A percentile compares a stretch with the other conserved stretches of the same genome.
phyloP scores from a whole-genome alignment of 1,140 invertebrate genomes.

The Temnothorax longispinosus region DNA sequence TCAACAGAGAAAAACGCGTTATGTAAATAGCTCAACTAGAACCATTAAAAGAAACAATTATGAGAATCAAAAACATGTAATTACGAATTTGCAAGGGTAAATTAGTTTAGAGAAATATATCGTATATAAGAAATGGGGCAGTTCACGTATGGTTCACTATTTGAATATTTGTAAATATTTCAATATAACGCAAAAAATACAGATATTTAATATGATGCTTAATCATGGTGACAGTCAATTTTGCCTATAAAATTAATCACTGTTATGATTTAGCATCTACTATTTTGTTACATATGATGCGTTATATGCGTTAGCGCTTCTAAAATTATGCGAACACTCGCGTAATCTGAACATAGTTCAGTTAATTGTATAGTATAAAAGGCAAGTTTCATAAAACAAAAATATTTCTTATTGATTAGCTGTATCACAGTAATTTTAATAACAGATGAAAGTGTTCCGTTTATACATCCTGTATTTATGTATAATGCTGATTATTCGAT shows the following conservation, averaged over 20 bases:
- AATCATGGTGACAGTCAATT: slow-evolving; percentile 29
- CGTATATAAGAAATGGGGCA: neutral
- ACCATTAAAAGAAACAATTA: neutral
- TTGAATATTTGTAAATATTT: slow-evolving; percentile 39
- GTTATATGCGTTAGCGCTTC: slow-evolving; percentile 9
- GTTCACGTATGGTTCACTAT: neutral
- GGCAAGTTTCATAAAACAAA: slow-evolving; percentile 36
- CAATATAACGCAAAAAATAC: neutral
- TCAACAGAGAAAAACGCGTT: neutral
- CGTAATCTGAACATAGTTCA: neutral
- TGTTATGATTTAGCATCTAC: slow-evolving; percentile 29
- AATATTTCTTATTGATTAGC: neutral
- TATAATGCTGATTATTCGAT: neutral
- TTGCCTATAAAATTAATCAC: neutral
- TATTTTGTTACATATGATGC: slow-evolving; percentile 25
- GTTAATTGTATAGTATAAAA: slow-evolving; percentile 57
- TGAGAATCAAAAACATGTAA: slow-evolving; percentile 42
- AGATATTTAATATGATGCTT: slow-evolving; percentile 27
- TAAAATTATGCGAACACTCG: neutral
- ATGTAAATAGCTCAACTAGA: slow-evolving; percentile 34
- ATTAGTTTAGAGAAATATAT: slow-evolving; percentile 30
- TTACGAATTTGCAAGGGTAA: slow-evolving; percentile 9
- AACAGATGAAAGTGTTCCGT: neutral
- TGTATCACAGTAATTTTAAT: slow-evolving; percentile 5
- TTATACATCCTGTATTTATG: neutral